Percentiles rank a stretch among this genome's conserved stretches.
These are phyloP conservation scores for Sebastiscus albofasciatus DNA, from an alignment of 2,797 vertebrate species.

Conservation along the genomic window DNA sequence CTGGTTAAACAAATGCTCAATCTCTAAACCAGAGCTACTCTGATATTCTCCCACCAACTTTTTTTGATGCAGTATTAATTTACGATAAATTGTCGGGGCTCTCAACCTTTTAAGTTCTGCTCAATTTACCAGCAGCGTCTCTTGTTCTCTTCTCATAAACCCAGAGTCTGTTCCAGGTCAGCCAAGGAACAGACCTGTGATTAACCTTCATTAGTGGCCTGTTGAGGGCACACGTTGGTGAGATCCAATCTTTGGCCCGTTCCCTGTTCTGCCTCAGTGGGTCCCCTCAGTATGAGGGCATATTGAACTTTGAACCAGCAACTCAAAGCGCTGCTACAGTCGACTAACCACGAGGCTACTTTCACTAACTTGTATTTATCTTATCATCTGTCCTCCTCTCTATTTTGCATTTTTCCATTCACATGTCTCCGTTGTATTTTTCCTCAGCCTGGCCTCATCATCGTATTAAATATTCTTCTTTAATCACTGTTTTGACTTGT, in stretches of 20 bases:
- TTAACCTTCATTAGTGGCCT: slow-evolving; percentile 77
- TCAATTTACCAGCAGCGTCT: slow-evolving; percentile 53
- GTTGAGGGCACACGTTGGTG: slow-evolving; percentile 79
- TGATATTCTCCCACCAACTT: slow-evolving; percentile 12
- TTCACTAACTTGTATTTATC: neutral
- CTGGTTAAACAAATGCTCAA: neutral
- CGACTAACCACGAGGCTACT: neutral
- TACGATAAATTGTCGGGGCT: slow-evolving; percentile 45
- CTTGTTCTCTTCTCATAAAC: slow-evolving; percentile 68
- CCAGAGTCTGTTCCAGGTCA: slow-evolving; percentile 74
- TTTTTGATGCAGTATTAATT: slow-evolving; percentile 52
- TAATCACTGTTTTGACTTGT: slow-evolving; percentile 53
- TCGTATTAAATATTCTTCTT: slow-evolving; percentile 10
- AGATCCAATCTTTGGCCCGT: slow-evolving; percentile 67
- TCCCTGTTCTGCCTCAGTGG: slow-evolving; percentile 64
- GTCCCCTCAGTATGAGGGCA: slow-evolving; percentile 41
- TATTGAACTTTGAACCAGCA: slow-evolving; percentile 45
- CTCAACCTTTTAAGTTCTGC: slow-evolving; percentile 58
- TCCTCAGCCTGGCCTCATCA: neutral
- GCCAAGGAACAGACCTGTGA: slow-evolving; percentile 70
- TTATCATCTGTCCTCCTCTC: neutral
- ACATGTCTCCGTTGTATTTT: neutral
- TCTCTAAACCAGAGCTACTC: slow-evolving; percentile 24
- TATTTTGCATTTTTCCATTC: slow-evolving; percentile 14
- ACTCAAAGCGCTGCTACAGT: neutral